Evolutionary conservation across 2,888 invertebrate species (phyloP).

Genomic region (Chaetogeoica ovagalla): DNA sequence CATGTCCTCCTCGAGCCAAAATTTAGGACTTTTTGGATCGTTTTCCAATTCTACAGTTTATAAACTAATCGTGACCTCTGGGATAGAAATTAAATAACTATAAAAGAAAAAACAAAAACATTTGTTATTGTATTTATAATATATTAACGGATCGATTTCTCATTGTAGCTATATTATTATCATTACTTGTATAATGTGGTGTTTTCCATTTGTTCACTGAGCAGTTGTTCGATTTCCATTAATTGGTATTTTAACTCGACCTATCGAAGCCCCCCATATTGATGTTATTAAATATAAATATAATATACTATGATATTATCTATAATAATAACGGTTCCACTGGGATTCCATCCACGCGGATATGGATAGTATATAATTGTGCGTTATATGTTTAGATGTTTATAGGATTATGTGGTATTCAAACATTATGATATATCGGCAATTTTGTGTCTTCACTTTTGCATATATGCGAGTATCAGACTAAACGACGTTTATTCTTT

Average conservation of each 20-base stretch:
- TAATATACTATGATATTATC: no score
- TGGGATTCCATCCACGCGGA: no score
- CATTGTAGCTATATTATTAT: background rate
- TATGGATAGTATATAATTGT: no score
- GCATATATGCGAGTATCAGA: no score
- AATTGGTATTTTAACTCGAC: slow-evolving; percentile 87
- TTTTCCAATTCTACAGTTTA: slow-evolving; percentile 71
- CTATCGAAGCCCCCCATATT: slow-evolving; percentile 83
- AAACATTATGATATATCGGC: no score
- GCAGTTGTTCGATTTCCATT: slow-evolving; percentile 66
- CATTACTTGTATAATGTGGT: slow-evolving; percentile 56
- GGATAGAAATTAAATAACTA: slow-evolving; percentile 31
- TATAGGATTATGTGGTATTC: no score
- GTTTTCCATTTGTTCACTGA: slow-evolving; percentile 55
- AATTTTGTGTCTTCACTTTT: no score
- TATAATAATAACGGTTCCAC: no score
- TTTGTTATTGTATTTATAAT: no score
- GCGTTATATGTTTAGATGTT: no score
- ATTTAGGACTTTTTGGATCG: slow-evolving; percentile 72
- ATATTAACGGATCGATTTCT: background rate
- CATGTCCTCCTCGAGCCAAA: slow-evolving; percentile 71
- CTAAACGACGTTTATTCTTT: no score
- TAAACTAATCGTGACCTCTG: slow-evolving; percentile 60
- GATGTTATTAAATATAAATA: no score
- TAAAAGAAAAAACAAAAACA: background rate